phyloP scores from a whole-genome alignment of 2,888 invertebrate species.

The Tanytarsus gracilentus region DNA sequence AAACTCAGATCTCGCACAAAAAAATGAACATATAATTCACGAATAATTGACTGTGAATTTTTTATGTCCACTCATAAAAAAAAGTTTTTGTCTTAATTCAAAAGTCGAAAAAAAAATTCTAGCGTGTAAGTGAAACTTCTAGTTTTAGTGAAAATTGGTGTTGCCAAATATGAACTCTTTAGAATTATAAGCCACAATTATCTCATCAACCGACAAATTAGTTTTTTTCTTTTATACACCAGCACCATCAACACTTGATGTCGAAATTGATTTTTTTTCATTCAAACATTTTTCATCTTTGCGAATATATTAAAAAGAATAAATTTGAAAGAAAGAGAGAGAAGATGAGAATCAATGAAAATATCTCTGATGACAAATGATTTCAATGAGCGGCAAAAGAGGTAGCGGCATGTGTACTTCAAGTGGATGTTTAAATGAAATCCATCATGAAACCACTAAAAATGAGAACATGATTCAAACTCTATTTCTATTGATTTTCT shows the following conservation, averaged over 20 bases:
- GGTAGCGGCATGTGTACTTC: not conserved
- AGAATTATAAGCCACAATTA: slow-evolving; percentile 1
- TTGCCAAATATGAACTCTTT: not conserved
- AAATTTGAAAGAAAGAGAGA: not conserved
- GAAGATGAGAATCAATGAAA: slow-evolving; percentile 17
- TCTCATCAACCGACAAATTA: slow-evolving; percentile 13
- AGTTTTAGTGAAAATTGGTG: too few relatives aligned
- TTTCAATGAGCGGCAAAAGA: slow-evolving; percentile 22
- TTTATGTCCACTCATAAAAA: not conserved
- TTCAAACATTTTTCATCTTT: not conserved
- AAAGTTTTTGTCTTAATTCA: too few relatives aligned
- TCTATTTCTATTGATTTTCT: too few relatives aligned
- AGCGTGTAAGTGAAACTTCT: too few relatives aligned
- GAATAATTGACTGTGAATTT: slow-evolving; percentile 24
- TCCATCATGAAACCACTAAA: too few relatives aligned
- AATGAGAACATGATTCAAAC: too few relatives aligned
- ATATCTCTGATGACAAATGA: slow-evolving; percentile 13
- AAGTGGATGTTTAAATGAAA: not conserved
- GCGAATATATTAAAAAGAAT: not conserved
- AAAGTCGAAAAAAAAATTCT: too few relatives aligned
- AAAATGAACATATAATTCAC: slow-evolving; percentile 22
- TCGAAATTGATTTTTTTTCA: not conserved
- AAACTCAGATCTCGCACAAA: not conserved
- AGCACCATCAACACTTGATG: too few relatives aligned
- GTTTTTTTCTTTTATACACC: not conserved